Evolutionary conservation across 2,113 vertebrate species (phyloP), one percentile per base, ranked within the genome.

Genomic region (Solea solea): DNA sequence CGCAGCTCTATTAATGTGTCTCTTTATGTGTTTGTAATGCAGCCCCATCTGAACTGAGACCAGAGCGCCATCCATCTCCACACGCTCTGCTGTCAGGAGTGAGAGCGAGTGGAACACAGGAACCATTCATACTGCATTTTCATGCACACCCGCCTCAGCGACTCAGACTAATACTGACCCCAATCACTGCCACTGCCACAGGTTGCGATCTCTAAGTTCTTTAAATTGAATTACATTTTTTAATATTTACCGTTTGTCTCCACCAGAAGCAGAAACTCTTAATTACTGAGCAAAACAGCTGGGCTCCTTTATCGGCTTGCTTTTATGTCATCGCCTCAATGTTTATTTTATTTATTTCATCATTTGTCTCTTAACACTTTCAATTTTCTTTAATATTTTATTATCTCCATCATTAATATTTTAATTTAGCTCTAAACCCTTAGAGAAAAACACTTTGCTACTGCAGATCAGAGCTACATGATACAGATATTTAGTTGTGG

Each of bases 41-140:
- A 50, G 42, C 50, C 44, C 6, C 48, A 55, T 48, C 52, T 49
- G 70, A 72, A 73, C 57, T 54, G 56, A 68, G 71, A 60, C 45
- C 52, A 25, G 8, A 50, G 42, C 50, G 40, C 6, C 48, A 55
- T 85, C 70, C 59, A 73, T 77, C 68, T 76, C 49, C 5, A 21
- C 5, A 21, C 53, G 10, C 13, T 39, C 65, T 81, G 48, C 65
- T 81, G 72, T 74, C 76, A 72, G 63, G 67, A 34, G 34, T 6
- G 34, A 34, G 34, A 34, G 52, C 62, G 76, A 77, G 79, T 69
- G 57, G 64, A 86, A 52, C 54, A 27, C 48, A 27, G n/a, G 21
- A 61, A 21, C 76, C 7, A 41, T 64, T 74, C 2, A 1, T 3
- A 44, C 44, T 16, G 44, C 60, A 41, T 82, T 85, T 76, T 61